Evolutionary conservation across 2,888 invertebrate genomes (phyloP), one percentile per base, ranked within the genome.

Genomic region (Synergus laeviventris): DNA sequence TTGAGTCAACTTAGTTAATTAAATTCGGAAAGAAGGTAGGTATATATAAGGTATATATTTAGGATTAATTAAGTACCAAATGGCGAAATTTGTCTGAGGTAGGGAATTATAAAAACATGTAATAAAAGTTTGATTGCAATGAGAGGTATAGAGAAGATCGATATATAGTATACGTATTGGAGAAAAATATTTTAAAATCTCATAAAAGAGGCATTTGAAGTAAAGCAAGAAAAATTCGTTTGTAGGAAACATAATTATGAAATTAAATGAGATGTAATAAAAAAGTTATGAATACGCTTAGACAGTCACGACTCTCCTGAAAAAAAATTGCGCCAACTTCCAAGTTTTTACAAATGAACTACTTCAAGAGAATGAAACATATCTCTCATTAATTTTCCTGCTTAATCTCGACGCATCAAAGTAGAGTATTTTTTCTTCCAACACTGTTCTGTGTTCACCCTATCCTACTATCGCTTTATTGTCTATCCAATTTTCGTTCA

Each of bases 321-420:
- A 31, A 60, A 31, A 31, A 16, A 60, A 31, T 60, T 60, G 14
- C 7, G 31, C 16, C 0, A 16, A 60, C 24, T 8, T 60, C 16
- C 0, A 39, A 64, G 64, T 42, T 42, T 18, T 18, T 21, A 64
- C 18, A 64, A 64, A 64, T 39, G 16, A 64, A 64, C 64, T 64
- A 39, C 18, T 64, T 18, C 18, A 4, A 12, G 39, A 42, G 42
- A 66, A 5, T 21, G 64, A 66, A 66, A 66, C 24, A 66, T 66
- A 42, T n/a, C 8, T 14, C 42, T 42, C 42, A 66, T 66, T 66
- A 66, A 66, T 66, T 42, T 64, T 64, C 38, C 16, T 7, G 24
- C 21, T 64, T 64, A 64, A 64, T 64, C 42, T 64, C 3, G 16
- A 24, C 18, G 18, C 21, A 42, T 2, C 21, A 21, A 14, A 64